These are phyloP conservation scores for Elgaria multicarinata DNA, from an alignment of 2,113 vertebrate species.

Conservation along the genomic window DNA sequence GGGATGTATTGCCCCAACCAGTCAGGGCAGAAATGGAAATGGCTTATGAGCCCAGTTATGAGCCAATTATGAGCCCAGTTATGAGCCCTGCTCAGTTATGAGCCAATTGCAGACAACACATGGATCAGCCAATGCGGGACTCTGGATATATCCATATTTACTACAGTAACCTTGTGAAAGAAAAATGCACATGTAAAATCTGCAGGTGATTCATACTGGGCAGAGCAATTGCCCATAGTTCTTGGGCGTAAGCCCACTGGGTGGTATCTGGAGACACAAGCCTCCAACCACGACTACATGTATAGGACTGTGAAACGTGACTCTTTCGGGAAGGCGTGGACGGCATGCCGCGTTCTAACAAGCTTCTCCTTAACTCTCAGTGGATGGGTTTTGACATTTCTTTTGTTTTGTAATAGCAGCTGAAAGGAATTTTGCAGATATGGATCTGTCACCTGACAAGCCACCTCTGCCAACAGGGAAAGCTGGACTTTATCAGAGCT, in stretches of 20 bases:
- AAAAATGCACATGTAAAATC: neutral
- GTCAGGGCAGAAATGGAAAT: too few species aligned
- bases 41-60: too few species aligned
- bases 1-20: too few species aligned
- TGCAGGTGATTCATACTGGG: neutral
- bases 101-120: neutral
- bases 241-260: too few species aligned
- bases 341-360: neutral
- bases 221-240: neutral
- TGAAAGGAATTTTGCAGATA: conserved; percentile 44
- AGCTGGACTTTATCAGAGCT: conserved; percentile 75
- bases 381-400: neutral
- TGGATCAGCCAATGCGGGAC: neutral
- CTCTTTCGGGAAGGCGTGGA: neutral
- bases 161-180: neutral
- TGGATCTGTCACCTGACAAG: conserved; percentile 66
- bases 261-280: neutral
- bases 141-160: too few species aligned
- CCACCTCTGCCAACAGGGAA: conserved; percentile 35
- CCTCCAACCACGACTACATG: neutral
- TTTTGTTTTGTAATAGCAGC: accelerated
- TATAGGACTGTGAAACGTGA: neutral
- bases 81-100: too few species aligned
- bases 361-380: neutral
- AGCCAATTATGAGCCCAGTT: too few species aligned